Percentiles rank a stretch among this genome's conserved stretches.
Conservation (phyloP, 2,888 invertebrate genomes). For the Thelaira solivaga region DNA sequence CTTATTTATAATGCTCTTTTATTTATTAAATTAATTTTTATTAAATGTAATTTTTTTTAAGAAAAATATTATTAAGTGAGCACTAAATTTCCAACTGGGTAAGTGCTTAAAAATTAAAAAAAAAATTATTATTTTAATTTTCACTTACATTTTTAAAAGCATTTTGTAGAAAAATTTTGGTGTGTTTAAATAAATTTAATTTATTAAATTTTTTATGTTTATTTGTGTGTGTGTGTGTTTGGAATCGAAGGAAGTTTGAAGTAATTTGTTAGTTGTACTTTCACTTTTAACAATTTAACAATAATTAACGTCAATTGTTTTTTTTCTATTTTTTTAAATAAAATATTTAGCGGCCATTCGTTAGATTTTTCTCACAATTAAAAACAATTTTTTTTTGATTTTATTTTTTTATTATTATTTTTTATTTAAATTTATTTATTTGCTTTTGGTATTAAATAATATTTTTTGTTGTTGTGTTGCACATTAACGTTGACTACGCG, state of each 20-base stretch:
- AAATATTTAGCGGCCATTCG: constrained; percentile 36
- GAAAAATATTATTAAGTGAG: too few relatives aligned
- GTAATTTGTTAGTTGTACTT: constrained; percentile 32
- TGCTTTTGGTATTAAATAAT: neutral
- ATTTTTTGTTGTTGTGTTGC: constrained; percentile 17
- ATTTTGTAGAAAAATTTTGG: constrained; percentile 37
- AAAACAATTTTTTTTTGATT: constrained; percentile 22
- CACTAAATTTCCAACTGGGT: neutral
- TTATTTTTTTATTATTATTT: neutral
- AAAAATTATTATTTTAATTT: too few relatives aligned
- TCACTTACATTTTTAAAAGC: constrained; percentile 63
- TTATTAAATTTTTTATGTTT: constrained; percentile 1
- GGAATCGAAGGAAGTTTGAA: constrained; percentile 7
- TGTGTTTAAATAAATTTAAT: neutral
- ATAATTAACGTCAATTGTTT: constrained; percentile 50
- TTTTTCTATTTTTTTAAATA: constrained; percentile 45
- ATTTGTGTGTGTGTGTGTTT: neutral
- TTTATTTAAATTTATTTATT: constrained; percentile 15
- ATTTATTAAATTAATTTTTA: too few relatives aligned
- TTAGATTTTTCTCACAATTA: constrained; percentile 26
- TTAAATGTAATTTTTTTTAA: too few relatives aligned
- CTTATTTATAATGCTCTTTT: too few relatives aligned
- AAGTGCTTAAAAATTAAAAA: too few relatives aligned
- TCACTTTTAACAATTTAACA: constrained; percentile 54
- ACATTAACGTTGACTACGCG: constrained; percentile 55